phyloP scores from a whole-genome alignment of 2,888 invertebrate species.

The Ophioninae sp. region DNA sequence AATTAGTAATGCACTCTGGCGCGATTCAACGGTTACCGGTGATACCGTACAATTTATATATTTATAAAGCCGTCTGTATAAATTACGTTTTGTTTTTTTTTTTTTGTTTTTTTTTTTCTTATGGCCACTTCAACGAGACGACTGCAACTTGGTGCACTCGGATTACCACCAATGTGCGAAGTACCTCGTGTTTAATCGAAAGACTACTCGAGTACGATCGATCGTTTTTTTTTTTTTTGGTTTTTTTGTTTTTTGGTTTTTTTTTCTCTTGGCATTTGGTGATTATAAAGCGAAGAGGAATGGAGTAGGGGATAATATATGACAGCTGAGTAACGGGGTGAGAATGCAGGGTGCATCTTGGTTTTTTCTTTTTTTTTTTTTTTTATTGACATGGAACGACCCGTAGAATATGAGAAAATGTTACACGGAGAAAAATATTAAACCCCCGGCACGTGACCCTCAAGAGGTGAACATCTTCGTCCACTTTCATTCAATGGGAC shows the following conservation, averaged over 20 bases:
- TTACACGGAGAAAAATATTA: slow-evolving; percentile 16
- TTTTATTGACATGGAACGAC: slow-evolving; percentile 7
- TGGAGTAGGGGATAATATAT: not conserved
- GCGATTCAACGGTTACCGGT: slow-evolving; percentile 70
- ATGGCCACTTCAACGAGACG: slow-evolving; percentile 38
- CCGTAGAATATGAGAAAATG: slow-evolving; percentile 8
- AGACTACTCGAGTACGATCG: not conserved
- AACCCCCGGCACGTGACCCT: slow-evolving; percentile 21
- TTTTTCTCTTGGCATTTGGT: not conserved
- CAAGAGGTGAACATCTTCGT: slow-evolving; percentile 39
- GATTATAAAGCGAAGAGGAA: not conserved
- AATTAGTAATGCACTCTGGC: slow-evolving; percentile 73
- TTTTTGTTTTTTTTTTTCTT: slow-evolving; percentile 22
- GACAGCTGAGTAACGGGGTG: not conserved
- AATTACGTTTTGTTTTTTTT: slow-evolving; percentile 21
- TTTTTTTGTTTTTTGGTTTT: too few species aligned
- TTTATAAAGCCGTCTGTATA: slow-evolving; percentile 21
- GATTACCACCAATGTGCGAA: not conserved
- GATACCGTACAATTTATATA: slow-evolving; percentile 37
- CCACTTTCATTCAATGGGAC: slow-evolving; percentile 40
- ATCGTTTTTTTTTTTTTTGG: not conserved
- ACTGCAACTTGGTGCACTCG: not conserved
- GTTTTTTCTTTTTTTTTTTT: too few species aligned
- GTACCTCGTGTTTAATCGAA: not conserved
- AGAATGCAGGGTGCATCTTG: not conserved